Conservation (phyloP, 1,140 invertebrate genomes). For the Anoplophora glabripennis region DNA sequence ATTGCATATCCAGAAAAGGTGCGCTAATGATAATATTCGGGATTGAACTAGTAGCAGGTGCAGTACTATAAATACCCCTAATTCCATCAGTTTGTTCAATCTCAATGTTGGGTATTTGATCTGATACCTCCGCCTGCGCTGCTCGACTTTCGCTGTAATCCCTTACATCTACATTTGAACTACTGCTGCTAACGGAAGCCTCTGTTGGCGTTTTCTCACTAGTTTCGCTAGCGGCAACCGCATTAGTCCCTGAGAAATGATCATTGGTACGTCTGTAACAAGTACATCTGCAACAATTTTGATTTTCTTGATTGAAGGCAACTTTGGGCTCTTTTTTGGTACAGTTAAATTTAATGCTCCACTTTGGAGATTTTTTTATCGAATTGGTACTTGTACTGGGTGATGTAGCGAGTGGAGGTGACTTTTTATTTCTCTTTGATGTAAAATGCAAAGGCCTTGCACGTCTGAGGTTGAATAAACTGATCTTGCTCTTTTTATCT, state of each 20-base stretch:
- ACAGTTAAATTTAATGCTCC: slow-evolving; percentile 62
- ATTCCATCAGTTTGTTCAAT: slow-evolving; percentile 28
- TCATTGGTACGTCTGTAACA: slow-evolving; percentile 59
- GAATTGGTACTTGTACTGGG: slow-evolving; percentile 15
- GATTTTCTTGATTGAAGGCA: slow-evolving; percentile 50
- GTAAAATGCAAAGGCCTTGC: slow-evolving; percentile 38
- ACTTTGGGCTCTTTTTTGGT: slow-evolving; percentile 56
- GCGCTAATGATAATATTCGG: slow-evolving; percentile 30
- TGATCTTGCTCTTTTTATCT: slow-evolving; percentile 41
- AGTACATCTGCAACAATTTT: slow-evolving; percentile 60
- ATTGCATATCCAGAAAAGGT: slow-evolving; percentile 32
- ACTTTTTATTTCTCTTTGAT: slow-evolving; percentile 35
- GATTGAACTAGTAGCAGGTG: slow-evolving; percentile 21
- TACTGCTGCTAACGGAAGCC: slow-evolving; percentile 28
- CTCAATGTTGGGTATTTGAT: slow-evolving; percentile 19
- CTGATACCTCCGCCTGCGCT: slow-evolving; percentile 11
- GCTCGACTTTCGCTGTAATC: slow-evolving; percentile 18
- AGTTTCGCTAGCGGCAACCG: not conserved
- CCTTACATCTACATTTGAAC: slow-evolving; percentile 45
- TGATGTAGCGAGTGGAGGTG: not conserved
- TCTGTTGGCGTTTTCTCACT: slow-evolving; percentile 34
- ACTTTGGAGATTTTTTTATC: slow-evolving; percentile 59
- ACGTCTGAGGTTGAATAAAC: slow-evolving; percentile 33
- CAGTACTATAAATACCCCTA: slow-evolving; percentile 35
- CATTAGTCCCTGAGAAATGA: slow-evolving; percentile 25